phyloP scores from a whole-genome alignment of 1,140 invertebrate species.

The Drosophila lacertosa region DNA sequence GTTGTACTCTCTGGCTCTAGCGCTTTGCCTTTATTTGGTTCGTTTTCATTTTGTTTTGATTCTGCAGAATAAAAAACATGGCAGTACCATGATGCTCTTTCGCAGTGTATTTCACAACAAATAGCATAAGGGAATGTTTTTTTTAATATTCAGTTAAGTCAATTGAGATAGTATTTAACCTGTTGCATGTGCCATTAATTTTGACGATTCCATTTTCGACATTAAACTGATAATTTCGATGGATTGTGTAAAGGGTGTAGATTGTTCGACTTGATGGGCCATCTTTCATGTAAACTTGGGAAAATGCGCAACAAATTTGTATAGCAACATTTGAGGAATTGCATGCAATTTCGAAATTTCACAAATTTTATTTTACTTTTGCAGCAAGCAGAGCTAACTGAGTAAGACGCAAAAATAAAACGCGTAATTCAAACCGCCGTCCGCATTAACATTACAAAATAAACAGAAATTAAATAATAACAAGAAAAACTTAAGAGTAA shows the following conservation, averaged over 20 bases:
- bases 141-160: slow-evolving; percentile 1
- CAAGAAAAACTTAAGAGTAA: slow-evolving; percentile 34
- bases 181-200: not conserved
- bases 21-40: slow-evolving; percentile 55
- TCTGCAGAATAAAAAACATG: slow-evolving; percentile 28
- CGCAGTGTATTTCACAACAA: not conserved
- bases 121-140: not conserved
- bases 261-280: slow-evolving; percentile 2
- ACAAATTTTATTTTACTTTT: slow-evolving; percentile 41
- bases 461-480: slow-evolving; percentile 43
- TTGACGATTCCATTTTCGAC: not conserved
- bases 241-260: slow-evolving; percentile 4
- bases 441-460: slow-evolving; percentile 48
- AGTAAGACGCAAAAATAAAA: slow-evolving; percentile 14
- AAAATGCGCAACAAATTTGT: slow-evolving; percentile 65
- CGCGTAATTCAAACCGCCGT: slow-evolving; percentile 71
- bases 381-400: slow-evolving; percentile 30
- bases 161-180: not conserved
- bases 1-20: slow-evolving; percentile 24
- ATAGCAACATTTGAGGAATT: slow-evolving; percentile 40
- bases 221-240: not conserved
- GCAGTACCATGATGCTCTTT: slow-evolving; percentile 27
- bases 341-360: slow-evolving; percentile 59
- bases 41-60: slow-evolving; percentile 69
- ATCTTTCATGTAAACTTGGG: slow-evolving; percentile 19